These are phyloP conservation scores for Pholis gunnellus DNA, from an alignment of 2,113 vertebrate species.

Conservation along the genomic window DNA sequence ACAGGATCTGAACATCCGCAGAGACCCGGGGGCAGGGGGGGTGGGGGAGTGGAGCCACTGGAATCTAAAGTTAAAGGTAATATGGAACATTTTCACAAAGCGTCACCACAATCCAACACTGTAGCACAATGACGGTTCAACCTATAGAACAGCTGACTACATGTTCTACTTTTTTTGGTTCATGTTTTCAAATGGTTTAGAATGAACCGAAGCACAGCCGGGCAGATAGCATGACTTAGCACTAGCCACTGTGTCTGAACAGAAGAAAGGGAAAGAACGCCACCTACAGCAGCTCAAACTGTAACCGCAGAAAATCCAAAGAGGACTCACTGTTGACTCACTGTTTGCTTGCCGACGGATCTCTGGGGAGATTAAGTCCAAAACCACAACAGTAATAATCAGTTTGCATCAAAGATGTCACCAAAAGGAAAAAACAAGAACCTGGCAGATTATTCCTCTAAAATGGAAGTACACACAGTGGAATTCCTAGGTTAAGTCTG, in stretches of 20 bases:
- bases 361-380: constrained; percentile 33
- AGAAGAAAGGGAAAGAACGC: not conserved
- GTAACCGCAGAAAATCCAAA: constrained; percentile 1
- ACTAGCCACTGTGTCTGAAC: not conserved
- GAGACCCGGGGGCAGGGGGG: constrained; percentile 30
- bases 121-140: too few relatives aligned
- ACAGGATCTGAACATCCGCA: constrained; percentile 68
- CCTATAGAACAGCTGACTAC: too few relatives aligned
- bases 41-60: not conserved
- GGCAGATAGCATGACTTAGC: not conserved
- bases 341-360: constrained; percentile 36
- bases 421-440: constrained; percentile 24
- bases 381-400: constrained; percentile 43
- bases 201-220: not conserved
- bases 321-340: constrained; percentile 42
- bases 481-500: not conserved
- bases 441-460: not conserved
- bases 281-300: constrained; percentile 14
- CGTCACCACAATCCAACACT: not conserved
- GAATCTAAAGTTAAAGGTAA: constrained; percentile 27
- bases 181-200: not conserved
- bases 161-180: too few relatives aligned
- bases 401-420: constrained; percentile 31
- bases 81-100: not conserved
- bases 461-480: not conserved